A percentile compares a stretch with the other conserved stretches of the same genome.
Conservation (phyloP, 2,797 vertebrate genomes). For the Anniella stebbinsi region DNA sequence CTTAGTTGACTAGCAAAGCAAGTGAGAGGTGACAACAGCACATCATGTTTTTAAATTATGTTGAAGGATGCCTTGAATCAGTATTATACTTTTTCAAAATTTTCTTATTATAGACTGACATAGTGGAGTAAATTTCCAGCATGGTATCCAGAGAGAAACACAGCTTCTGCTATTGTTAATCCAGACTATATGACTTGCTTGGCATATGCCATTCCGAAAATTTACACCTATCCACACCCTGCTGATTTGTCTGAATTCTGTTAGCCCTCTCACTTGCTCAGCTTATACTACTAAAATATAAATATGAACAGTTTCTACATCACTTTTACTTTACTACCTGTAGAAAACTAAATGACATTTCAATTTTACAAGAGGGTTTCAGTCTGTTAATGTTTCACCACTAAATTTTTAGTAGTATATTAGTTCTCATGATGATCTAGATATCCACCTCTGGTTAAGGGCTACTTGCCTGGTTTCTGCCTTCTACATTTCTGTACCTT, state of each 20-base stretch:
- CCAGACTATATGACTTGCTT: conserved; percentile 10
- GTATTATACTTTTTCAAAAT: conserved; percentile 13
- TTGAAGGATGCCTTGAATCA: conserved; percentile 49
- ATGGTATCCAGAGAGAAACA: conserved; percentile 16
- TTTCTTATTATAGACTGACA: neutral
- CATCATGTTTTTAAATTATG: conserved; percentile 49
- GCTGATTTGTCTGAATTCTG: conserved; percentile 47
- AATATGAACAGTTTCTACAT: conserved; percentile 57
- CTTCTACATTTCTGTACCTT: conserved; percentile 79
- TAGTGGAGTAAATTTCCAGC: conserved; percentile 36
- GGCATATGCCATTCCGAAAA: conserved; percentile 32
- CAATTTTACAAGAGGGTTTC: conserved; percentile 59
- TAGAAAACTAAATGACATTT: conserved; percentile 62
- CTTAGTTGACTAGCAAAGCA: conserved; percentile 60
- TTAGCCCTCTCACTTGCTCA: conserved; percentile 55
- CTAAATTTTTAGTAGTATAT: conserved; percentile 74
- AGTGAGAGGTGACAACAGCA: conserved; percentile 60
- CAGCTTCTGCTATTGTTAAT: conserved; percentile 39
- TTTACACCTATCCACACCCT: neutral
- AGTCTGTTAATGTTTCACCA: conserved; percentile 67
- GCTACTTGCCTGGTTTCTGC: conserved; percentile 77
- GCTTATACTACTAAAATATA: conserved; percentile 62
- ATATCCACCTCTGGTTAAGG: conserved; percentile 68
- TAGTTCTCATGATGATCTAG: conserved; percentile 73
- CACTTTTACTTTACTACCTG: conserved; percentile 53